Conservation (phyloP, 2,797 vertebrate species). For the Acomys russatus region DNA sequence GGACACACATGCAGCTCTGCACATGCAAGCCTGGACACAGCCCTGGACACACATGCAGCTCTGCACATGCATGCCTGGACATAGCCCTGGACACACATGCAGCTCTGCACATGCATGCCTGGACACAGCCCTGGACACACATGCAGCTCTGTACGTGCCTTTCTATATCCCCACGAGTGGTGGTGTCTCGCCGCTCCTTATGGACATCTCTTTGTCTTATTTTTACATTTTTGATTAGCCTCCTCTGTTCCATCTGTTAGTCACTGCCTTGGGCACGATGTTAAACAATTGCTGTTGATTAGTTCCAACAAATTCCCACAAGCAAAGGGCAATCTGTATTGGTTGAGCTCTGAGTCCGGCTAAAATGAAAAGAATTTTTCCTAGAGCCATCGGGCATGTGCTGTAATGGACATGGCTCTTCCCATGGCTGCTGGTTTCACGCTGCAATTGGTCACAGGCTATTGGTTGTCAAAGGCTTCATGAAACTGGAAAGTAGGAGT, state of each 20-base stretch:
- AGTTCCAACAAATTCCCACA: slow-evolving; percentile 28
- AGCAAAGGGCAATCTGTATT: slow-evolving; percentile 41
- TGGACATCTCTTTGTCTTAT: background rate
- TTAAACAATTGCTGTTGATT: slow-evolving; percentile 44
- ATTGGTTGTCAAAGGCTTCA: slow-evolving; percentile 7
- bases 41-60: too few species aligned
- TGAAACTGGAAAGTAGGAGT: background rate
- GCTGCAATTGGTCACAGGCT: background rate
- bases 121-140: too few species aligned
- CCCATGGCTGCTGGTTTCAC: background rate
- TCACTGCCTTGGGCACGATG: slow-evolving; percentile 1
- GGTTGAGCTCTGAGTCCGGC: background rate
- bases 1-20: background rate
- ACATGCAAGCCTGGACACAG: background rate
- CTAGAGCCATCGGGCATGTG: background rate
- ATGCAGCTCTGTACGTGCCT: background rate
- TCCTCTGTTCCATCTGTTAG: slow-evolving; percentile 12
- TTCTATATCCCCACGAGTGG: background rate
- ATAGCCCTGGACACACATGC: too few species aligned
- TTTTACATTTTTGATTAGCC: slow-evolving; percentile 4
- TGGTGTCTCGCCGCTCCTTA: background rate
- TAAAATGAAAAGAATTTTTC: background rate
- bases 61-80: background rate
- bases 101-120: background rate
- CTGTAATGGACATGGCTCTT: background rate